A percentile compares a stretch with the other conserved stretches of the same genome.
Conservation (phyloP, 1,140 invertebrate species). For the Tigriopus japonicus region DNA sequence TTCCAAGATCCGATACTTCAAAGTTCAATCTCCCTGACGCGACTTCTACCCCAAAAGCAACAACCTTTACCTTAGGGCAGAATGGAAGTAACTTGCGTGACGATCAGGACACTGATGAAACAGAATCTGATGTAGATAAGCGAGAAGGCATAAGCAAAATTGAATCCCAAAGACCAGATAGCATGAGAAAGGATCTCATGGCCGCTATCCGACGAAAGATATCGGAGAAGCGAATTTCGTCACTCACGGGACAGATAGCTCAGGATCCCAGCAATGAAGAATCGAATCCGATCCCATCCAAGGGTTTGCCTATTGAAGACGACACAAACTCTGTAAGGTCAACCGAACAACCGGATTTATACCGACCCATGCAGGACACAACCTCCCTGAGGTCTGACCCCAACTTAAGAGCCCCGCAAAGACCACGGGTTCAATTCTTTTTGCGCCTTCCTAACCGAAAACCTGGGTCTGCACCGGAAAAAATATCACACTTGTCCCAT, state of each 20-base stretch:
- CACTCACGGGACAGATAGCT: no score
- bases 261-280: not conserved
- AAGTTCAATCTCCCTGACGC: no score
- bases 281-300: not conserved
- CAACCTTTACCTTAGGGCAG: not conserved
- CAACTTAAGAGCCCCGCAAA: not conserved
- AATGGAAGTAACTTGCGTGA: not conserved
- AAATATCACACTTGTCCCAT: not conserved
- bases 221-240: not conserved
- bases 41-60: no score
- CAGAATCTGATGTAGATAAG: not conserved
- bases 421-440: not conserved
- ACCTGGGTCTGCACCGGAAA: not conserved
- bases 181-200: not conserved
- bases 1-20: no score
- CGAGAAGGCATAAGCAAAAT: not conserved
- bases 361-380: not conserved
- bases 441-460: not conserved
- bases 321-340: not conserved
- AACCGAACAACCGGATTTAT: not conserved
- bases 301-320: not conserved
- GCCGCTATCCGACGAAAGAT: not conserved
- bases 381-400: not conserved
- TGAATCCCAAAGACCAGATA: not conserved
- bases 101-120: not conserved